A percentile compares a stretch with the other conserved stretches of the same genome.
These are phyloP conservation scores for Elaphurus davidianus DNA, from an alignment of 2,113 vertebrate genomes.

Conservation along the genomic window DNA sequence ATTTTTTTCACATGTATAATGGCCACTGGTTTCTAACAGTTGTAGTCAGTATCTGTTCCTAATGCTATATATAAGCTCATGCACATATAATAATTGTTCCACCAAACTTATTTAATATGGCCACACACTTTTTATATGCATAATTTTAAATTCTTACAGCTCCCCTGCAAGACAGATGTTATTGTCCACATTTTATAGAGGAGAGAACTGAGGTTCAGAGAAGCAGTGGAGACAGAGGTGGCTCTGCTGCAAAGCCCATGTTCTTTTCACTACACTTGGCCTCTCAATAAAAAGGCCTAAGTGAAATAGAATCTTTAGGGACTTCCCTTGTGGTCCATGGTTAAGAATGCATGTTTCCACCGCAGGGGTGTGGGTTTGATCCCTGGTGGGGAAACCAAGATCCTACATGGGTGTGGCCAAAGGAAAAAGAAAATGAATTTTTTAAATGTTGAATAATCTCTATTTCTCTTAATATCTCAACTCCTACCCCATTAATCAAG, in stretches of 20 bases:
- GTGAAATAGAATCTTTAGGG: background rate
- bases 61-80: background rate
- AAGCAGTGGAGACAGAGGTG: background rate
- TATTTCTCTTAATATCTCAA: background rate
- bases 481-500: background rate
- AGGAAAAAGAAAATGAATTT: background rate
- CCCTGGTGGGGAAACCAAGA: background rate
- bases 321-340: background rate
- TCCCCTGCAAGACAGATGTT: background rate
- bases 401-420: background rate
- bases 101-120: background rate
- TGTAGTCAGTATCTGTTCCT: background rate
- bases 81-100: background rate
- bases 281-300: background rate
- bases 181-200: background rate
- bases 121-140: background rate
- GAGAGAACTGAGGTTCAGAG: background rate
- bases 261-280: background rate
- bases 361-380: background rate
- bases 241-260: background rate
- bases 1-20: background rate
- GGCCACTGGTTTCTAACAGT: background rate
- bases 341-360: background rate
- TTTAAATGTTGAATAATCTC: background rate
- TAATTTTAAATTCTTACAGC: constrained; percentile 12